Evolutionary conservation across 2,797 vertebrate genomes (phyloP).

Genomic region (Oreochromis grahami): DNA sequence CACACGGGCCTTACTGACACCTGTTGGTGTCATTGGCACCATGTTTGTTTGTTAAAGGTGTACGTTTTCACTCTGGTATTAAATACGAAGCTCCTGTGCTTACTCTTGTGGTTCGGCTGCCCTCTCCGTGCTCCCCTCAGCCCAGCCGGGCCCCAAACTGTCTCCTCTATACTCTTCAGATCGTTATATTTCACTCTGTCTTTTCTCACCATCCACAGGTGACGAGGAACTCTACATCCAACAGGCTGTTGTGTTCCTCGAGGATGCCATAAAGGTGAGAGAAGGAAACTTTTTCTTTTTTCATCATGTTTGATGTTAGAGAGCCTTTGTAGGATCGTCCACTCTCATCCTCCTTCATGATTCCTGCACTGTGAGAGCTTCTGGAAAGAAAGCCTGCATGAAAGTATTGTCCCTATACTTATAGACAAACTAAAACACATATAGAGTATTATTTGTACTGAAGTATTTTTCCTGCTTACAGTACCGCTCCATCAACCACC

Average conservation of each 20-base stretch:
- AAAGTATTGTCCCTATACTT: not conserved
- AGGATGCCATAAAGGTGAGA: constrained; percentile 89
- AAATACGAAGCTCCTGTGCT: not conserved
- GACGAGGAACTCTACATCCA: constrained; percentile 77
- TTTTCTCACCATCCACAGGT: constrained; percentile 22
- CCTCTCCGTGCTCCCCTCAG: not conserved
- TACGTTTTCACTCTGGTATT: not conserved
- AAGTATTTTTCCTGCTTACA: constrained; percentile 36
- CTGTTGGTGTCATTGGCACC: not conserved
- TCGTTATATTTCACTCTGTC: not conserved
- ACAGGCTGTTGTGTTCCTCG: constrained; percentile 91
- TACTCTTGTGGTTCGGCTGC: not conserved
- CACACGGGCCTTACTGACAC: not conserved
- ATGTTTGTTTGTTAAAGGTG: not conserved
- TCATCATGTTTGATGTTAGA: not conserved
- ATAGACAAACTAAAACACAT: not conserved
- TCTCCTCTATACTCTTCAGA: rapidly evolving
- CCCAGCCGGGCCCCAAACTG: rapidly evolving
- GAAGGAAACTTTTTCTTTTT: rapidly evolving
- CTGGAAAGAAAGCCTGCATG: not conserved
- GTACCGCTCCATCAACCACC: constrained; percentile 96
- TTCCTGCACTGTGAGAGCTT: rapidly evolving
- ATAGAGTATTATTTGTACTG: not conserved
- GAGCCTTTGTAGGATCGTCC: not conserved
- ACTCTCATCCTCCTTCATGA: not conserved